A percentile compares a stretch with the other conserved stretches of the same genome.
Evolutionary conservation across 2,797 vertebrate genomes (phyloP).

Genomic region (Numenius phaeopus): DNA sequence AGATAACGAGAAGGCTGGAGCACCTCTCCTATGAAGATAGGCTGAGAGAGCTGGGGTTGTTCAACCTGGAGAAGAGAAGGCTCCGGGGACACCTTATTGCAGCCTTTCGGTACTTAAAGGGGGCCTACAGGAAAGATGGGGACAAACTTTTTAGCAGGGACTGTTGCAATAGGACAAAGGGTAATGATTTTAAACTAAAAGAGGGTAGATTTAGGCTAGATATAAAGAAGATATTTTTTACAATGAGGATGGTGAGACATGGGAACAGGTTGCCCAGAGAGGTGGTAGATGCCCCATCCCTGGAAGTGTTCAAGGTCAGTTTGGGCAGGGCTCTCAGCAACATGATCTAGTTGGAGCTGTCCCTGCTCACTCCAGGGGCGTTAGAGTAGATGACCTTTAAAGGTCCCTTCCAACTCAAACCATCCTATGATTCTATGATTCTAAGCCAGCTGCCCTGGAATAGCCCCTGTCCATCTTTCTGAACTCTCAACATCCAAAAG

Average conservation of each 20-base stretch:
- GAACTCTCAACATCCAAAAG: neutral
- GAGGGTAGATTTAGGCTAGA: neutral
- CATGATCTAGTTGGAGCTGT: neutral
- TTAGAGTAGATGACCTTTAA: too few relatives aligned
- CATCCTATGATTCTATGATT: neutral
- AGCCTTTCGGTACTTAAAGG: neutral
- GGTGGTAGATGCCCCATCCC: neutral
- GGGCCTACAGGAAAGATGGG: neutral
- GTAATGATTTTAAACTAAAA: neutral
- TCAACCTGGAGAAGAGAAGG: neutral
- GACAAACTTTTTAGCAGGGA: neutral
- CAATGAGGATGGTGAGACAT: neutral
- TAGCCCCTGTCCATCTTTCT: neutral
- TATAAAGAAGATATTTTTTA: neutral
- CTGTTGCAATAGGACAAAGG: neutral
- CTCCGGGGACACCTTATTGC: neutral
- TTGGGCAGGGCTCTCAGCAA: neutral
- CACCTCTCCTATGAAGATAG: neutral
- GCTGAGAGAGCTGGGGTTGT: neutral
- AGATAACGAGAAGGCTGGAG: neutral
- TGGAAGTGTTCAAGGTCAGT: neutral
- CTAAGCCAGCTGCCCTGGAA: neutral
- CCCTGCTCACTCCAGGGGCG: too few relatives aligned
- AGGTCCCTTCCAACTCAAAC: neutral
- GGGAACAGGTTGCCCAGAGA: too few relatives aligned